A percentile compares a stretch with the other conserved stretches of the same genome.
phyloP scores from a whole-genome alignment of 2,797 vertebrate species.

The Pipistrellus pygmaeus region DNA sequence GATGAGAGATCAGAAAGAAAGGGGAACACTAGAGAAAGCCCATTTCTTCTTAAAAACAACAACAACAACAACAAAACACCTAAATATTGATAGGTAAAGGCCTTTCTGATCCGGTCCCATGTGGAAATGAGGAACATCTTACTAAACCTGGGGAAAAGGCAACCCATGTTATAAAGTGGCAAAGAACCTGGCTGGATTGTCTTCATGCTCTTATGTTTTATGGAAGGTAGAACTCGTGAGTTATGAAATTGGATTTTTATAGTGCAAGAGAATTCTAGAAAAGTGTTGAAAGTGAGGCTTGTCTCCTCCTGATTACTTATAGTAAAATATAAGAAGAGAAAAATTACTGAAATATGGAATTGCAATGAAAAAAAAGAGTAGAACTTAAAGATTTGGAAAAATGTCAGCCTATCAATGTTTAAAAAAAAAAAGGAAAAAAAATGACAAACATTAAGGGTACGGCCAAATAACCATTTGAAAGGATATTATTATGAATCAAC shows the following conservation, averaged over 20 bases:
- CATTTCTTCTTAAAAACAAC: background rate
- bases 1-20: background rate
- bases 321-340: background rate
- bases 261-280: background rate
- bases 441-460: background rate
- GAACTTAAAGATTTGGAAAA: background rate
- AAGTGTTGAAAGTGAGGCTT: background rate
- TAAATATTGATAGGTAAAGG: background rate
- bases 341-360: background rate
- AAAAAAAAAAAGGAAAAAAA: no score
- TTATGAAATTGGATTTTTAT: background rate
- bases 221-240: background rate
- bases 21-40: background rate
- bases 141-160: background rate
- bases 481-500: background rate
- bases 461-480: background rate
- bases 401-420: background rate
- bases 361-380: background rate
- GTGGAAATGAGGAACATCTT: background rate
- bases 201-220: background rate
- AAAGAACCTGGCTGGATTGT: background rate
- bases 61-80: no score
- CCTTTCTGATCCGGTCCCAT: background rate
- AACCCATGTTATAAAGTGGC: background rate
- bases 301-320: background rate